phyloP scores from a whole-genome alignment of 2,113 vertebrate species.

The Pteropus alecto region DNA sequence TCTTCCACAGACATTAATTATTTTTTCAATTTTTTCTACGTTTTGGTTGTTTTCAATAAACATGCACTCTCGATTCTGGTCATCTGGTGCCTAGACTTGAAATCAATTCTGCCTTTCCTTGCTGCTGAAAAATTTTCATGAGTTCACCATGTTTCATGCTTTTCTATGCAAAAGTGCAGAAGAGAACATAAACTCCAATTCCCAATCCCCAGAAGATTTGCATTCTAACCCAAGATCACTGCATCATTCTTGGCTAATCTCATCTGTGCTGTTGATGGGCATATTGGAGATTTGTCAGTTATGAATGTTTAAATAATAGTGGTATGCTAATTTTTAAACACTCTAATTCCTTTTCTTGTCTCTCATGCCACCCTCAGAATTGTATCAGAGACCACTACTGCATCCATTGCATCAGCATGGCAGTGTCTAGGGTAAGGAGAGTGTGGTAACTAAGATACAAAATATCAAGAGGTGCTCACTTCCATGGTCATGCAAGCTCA shows the following conservation, averaged over 20 bases:
- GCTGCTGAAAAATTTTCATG: not conserved
- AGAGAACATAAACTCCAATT: not conserved
- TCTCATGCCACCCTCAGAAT: not conserved
- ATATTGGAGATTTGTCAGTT: not conserved
- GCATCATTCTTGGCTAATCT: not conserved
- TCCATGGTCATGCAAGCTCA: not conserved
- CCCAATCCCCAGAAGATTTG: no score
- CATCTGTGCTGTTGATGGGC: not conserved
- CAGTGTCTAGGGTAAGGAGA: not conserved
- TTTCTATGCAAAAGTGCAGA: slow-evolving; percentile 24
- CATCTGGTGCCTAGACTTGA: not conserved
- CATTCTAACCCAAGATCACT: not conserved
- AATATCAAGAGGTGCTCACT: not conserved
- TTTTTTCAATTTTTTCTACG: not conserved
- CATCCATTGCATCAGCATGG: not conserved
- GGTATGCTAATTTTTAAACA: not conserved
- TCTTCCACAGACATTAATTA: not conserved
- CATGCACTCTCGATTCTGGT: not conserved
- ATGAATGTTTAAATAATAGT: not conserved
- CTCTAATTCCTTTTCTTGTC: not conserved
- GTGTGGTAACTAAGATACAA: not conserved
- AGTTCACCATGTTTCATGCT: not conserved
- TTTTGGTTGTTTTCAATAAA: not conserved
- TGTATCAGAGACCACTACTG: not conserved
- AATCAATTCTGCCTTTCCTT: not conserved